phyloP scores from a whole-genome alignment of 2,888 invertebrate genomes.

The Drosophila meridiana region DNA sequence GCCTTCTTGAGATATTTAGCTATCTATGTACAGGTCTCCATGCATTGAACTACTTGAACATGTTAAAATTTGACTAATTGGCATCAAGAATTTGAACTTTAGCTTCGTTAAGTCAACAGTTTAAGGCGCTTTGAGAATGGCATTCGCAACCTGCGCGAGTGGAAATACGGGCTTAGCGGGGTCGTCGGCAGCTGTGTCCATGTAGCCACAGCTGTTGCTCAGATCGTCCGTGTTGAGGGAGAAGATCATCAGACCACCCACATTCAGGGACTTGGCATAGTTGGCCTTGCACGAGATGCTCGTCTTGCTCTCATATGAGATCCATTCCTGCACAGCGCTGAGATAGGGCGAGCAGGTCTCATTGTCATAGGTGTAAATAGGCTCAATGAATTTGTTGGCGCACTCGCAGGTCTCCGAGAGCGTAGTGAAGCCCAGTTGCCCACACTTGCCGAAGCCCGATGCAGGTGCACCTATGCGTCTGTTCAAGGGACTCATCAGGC shows the following conservation, averaged over 20 bases:
- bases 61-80: neutral
- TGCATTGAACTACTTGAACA: neutral
- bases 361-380: conserved; percentile 88
- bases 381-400: conserved; percentile 85
- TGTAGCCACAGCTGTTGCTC: conserved; percentile 85
- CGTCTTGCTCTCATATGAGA: conserved; percentile 91
- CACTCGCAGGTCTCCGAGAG: conserved; percentile 90
- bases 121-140: conserved; percentile 23
- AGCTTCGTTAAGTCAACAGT: neutral
- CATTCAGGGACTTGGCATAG: conserved; percentile 87
- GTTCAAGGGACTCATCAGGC: conserved; percentile 89
- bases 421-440: conserved; percentile 89
- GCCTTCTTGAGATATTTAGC: no score
- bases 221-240: conserved; percentile 93
- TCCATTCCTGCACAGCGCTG: conserved; percentile 90
- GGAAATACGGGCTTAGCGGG: conserved; percentile 72
- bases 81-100: neutral
- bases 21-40: no score
- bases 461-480: conserved; percentile 90
- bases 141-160: conserved; percentile 60
- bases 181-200: conserved; percentile 6
- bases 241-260: conserved; percentile 94
- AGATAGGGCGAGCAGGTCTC: conserved; percentile 92
- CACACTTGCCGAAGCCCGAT: conserved; percentile 89
- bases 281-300: conserved; percentile 90